Conservation (phyloP, 2,797 vertebrate genomes). For the Philypnodon macrostomus region DNA sequence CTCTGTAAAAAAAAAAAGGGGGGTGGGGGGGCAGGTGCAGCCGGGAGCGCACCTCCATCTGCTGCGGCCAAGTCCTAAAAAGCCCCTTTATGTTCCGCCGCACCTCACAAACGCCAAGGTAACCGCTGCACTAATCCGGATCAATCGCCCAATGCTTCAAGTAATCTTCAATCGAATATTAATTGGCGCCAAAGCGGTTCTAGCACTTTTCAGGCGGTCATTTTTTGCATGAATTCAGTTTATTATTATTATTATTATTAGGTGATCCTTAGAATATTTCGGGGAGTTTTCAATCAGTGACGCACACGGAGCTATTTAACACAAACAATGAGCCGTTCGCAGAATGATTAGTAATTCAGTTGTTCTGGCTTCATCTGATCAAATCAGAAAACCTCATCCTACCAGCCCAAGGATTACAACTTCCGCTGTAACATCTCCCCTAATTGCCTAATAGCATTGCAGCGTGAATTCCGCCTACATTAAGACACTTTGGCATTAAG, state of each 20-base stretch:
- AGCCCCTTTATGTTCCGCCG: not conserved
- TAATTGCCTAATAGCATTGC: constrained; percentile 99
- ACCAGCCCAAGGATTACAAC: constrained; percentile 86
- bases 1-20: constrained; percentile 33
- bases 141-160: constrained; percentile 4
- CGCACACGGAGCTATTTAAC: constrained; percentile 61
- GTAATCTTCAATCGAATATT: constrained; percentile 4
- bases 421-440: constrained; percentile 90
- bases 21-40: constrained; percentile 37
- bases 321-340: constrained; percentile 40
- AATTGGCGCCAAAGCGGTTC: constrained; percentile 2
- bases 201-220: not conserved
- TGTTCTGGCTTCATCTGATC: constrained; percentile 87
- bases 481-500: constrained; percentile 96
- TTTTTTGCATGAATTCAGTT: no score
- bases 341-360: constrained; percentile 89
- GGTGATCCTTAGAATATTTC: no score
- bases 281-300: no score
- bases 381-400: constrained; percentile 84
- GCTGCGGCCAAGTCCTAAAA: constrained; percentile 13
- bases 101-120: not conserved
- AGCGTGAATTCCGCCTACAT: constrained; percentile 91
- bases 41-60: constrained; percentile 37
- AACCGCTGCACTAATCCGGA: constrained; percentile 3
- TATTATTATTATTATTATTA: no score